A percentile compares a stretch with the other conserved stretches of the same genome.
These are phyloP conservation scores for Drosophila lacicola DNA, from an alignment of 2,888 invertebrate species.

Conservation along the genomic window DNA sequence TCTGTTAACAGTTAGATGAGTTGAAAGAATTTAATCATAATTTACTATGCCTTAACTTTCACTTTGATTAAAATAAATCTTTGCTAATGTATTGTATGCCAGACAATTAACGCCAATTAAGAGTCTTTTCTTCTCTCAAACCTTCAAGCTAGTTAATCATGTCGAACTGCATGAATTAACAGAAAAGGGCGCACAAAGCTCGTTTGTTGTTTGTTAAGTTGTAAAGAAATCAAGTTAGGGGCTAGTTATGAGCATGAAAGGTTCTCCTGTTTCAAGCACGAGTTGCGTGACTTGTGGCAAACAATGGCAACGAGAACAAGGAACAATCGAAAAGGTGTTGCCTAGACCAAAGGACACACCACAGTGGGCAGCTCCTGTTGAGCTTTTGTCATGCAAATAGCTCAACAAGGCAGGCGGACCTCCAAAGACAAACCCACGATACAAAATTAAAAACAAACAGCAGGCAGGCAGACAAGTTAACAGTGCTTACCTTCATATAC, in stretches of 20 bases:
- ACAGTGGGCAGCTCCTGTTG: conserved; percentile 52
- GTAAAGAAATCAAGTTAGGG: conserved; percentile 55
- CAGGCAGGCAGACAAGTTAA: conserved; percentile 50
- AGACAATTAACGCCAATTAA: conserved; percentile 17
- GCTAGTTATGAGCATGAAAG: conserved; percentile 59
- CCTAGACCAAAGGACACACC: conserved; percentile 53
- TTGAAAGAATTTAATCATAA: conserved; percentile 2
- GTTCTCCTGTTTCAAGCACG: conserved; percentile 36
- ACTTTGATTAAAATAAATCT: conserved; percentile 2
- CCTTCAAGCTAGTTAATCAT: conserved; percentile 28
- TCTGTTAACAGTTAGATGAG: too few relatives aligned
- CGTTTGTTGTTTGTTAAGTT: conserved; percentile 46
- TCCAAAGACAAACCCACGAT: conserved; percentile 56
- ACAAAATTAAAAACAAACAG: conserved; percentile 75
- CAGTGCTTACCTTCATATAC: conserved; percentile 49
- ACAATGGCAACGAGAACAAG: conserved; percentile 35
- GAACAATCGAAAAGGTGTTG: conserved; percentile 57
- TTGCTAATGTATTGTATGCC: neutral
- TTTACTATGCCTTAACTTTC: neutral
- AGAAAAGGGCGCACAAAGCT: conserved; percentile 41
- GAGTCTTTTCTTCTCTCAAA: neutral
- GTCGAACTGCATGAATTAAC: conserved; percentile 38
- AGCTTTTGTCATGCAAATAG: conserved; percentile 80
- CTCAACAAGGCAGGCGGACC: conserved; percentile 60
- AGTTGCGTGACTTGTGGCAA: conserved; percentile 66